Base-by-base conservation (phyloP, 37 sponge, comb jelly and placozoan genomes). In the Halisarca cf. caerulea region DNA sequence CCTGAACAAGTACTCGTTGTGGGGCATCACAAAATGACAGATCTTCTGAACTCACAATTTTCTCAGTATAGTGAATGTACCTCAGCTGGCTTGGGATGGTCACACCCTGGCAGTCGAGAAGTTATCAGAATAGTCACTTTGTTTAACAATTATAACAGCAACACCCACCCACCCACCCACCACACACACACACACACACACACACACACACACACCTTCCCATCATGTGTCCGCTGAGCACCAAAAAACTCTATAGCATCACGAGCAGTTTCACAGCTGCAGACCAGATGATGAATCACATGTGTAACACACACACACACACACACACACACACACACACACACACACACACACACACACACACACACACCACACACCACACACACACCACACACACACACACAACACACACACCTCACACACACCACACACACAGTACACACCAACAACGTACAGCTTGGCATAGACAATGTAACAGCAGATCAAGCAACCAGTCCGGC, bases 401-500 rank as follows among this genome's bases (percentile, higher is more conserved):
- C n/a, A n/a, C n/a, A n/a, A n/a, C n/a, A n/a, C n/a, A n/a, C n/a
- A n/a, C n/a, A n/a, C n/a, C n/a, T n/a, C n/a, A n/a, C n/a, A n/a
- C 9, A 15, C 38, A 74, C 72, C 78, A 73, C 8, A 53, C 36
- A 84, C 27, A 51, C 15, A 27, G 64, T 20, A 14, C 51, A n/a
- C 51, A 47, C 51, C 11, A 47, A 47, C 51, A 47, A 81, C 84
- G 54, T 43, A 88, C 89, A 55, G 57, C 23, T 66, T 83, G 80
- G 57, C 44, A 38, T 84, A 83, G 39, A 88, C 32, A 34, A 88
- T 79, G 66, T 88, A 88, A 28, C 60, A 3, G 32, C 73, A 73
- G 24, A 88, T 58, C 84, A 88, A 9, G 61, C 84, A 83, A 41
- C 89, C 89, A 6, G 89, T 74, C 34, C 89, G 60, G 0, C 89